A percentile compares a stretch with the other conserved stretches of the same genome.
Evolutionary conservation across 2,797 vertebrate genomes (phyloP).

Genomic region (Sylvilagus floridanus): DNA sequence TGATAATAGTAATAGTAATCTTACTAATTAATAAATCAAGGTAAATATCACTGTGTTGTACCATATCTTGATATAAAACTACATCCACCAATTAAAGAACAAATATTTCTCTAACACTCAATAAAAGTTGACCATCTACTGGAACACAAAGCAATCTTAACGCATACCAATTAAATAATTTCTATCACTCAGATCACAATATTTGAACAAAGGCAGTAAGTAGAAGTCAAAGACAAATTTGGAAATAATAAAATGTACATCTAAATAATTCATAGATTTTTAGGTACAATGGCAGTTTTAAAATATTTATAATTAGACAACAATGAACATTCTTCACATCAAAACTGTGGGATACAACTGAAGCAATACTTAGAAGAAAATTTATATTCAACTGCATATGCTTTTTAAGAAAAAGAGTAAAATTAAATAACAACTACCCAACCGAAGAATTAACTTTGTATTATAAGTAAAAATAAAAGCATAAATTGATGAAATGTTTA

Average conservation of each 20-base stretch:
- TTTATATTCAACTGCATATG: neutral
- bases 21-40: neutral
- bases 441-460: slow-evolving; percentile 50
- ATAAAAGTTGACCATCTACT: neutral
- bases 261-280: neutral
- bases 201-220: neutral
- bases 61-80: neutral
- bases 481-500: neutral
- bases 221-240: neutral
- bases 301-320: slow-evolving; percentile 27
- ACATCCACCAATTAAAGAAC: neutral
- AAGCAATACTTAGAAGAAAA: slow-evolving; percentile 23
- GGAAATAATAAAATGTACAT: slow-evolving; percentile 15
- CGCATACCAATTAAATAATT: neutral
- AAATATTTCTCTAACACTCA: neutral
- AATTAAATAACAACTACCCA: neutral
- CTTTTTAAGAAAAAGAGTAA: neutral
- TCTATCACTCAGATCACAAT: neutral
- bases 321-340: neutral
- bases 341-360: neutral
- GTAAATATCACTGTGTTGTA: neutral
- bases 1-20: too few species aligned
- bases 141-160: slow-evolving; percentile 18
- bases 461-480: neutral
- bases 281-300: neutral